These are phyloP conservation scores for Urocolius indicus DNA, from an alignment of 2,113 vertebrate genomes.

Conservation along the genomic window DNA sequence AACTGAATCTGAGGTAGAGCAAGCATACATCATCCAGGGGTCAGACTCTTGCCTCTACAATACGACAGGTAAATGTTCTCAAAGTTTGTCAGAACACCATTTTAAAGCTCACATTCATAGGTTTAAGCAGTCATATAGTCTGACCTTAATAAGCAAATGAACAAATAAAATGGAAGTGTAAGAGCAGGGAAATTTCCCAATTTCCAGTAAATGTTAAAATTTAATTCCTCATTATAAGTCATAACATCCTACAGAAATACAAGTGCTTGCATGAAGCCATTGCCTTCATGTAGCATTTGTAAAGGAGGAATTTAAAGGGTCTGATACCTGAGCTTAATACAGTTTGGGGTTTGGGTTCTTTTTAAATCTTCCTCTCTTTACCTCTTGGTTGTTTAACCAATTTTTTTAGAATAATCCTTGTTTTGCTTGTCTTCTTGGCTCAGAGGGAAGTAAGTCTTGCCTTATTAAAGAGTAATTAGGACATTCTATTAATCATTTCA, in stretches of 20 bases:
- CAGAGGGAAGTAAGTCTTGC: neutral
- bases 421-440: neutral
- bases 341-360: accelerated
- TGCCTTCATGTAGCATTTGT: neutral
- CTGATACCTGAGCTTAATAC: neutral
- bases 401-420: neutral
- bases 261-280: neutral
- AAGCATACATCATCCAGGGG: neutral
- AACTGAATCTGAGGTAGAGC: neutral
- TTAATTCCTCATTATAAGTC: neutral
- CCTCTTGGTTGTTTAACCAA: neutral
- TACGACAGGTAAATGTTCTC: neutral
- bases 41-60: neutral
- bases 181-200: neutral
- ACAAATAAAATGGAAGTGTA: neutral
- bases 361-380: neutral
- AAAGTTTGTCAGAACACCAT: neutral
- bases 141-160: neutral
- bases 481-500: constrained; percentile 28
- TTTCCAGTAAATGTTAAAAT: neutral
- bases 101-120: neutral
- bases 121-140: neutral
- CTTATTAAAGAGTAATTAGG: constrained; percentile 51
- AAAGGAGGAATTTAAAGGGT: neutral
- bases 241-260: neutral